These are phyloP conservation scores for Zaprionus vittiger DNA, from an alignment of 1,140 invertebrate genomes.

Conservation along the genomic window DNA sequence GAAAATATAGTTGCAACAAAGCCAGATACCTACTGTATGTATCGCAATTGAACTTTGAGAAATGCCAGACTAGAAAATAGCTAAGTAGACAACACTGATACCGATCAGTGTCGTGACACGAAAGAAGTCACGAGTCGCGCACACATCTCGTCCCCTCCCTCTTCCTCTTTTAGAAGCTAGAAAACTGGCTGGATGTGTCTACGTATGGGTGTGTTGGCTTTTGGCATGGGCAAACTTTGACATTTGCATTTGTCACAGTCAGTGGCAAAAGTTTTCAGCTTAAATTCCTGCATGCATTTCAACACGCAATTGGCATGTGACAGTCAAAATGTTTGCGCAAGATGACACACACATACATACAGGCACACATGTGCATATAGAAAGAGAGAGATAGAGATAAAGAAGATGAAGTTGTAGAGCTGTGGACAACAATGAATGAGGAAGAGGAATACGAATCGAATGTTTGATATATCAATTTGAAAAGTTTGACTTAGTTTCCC, in stretches of 20 bases:
- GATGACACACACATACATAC: slow-evolving; percentile 18
- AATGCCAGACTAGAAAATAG: no score
- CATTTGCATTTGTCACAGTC: slow-evolving; percentile 57
- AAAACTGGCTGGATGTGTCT: neutral
- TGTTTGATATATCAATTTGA: slow-evolving; percentile 64
- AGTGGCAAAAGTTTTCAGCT: slow-evolving; percentile 54
- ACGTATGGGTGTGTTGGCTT: slow-evolving; percentile 6
- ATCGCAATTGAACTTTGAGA: no score
- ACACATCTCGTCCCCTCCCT: neutral
- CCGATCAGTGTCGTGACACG: neutral
- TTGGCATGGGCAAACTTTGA: slow-evolving; percentile 43
- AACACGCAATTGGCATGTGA: slow-evolving; percentile 57
- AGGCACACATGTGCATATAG: neutral
- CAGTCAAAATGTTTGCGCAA: slow-evolving; percentile 58
- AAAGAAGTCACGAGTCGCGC: neutral
- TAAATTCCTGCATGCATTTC: slow-evolving; percentile 60
- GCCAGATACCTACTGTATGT: no score
- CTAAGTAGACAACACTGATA: no score
- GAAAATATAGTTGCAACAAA: no score
- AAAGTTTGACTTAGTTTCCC: slow-evolving; percentile 58
- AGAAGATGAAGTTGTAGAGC: neutral
- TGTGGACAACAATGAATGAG: slow-evolving; percentile 29
- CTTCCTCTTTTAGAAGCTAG: neutral
- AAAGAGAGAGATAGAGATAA: neutral
- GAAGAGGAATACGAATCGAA: slow-evolving; percentile 41